Evolutionary conservation across 2,113 vertebrate species (phyloP).

Genomic region (Rhea pennata): DNA sequence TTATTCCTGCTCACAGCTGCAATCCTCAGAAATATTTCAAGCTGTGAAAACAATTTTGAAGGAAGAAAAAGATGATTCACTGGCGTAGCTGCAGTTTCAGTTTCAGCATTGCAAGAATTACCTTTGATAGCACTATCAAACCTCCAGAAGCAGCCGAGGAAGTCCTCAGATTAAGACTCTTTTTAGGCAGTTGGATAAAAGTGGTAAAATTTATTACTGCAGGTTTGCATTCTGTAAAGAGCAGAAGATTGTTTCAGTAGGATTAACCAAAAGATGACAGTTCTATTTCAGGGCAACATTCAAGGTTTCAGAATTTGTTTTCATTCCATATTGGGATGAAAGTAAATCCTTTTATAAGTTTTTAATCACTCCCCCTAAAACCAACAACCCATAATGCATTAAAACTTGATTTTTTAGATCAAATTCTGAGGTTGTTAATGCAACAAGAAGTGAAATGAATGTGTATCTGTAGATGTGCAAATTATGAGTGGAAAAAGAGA

Average conservation of each 20-base stretch:
- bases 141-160: background rate
- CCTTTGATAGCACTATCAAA: background rate
- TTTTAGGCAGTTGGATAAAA: background rate
- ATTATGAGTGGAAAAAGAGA: background rate
- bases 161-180: background rate
- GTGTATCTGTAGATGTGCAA: background rate
- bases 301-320: constrained; percentile 33
- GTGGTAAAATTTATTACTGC: background rate
- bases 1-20: background rate
- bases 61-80: background rate
- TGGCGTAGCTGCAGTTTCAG: background rate
- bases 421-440: background rate
- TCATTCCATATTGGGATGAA: background rate
- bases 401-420: background rate
- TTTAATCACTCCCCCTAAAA: background rate
- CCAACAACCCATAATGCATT: background rate
- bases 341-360: background rate
- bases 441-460: background rate
- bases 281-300: background rate
- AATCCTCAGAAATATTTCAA: background rate
- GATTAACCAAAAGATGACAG: background rate
- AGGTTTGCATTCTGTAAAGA: background rate
- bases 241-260: background rate
- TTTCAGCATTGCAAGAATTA: background rate
- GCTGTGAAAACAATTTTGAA: background rate